A percentile compares a stretch with the other conserved stretches of the same genome.
Evolutionary conservation across 1,140 invertebrate species (phyloP).

Genomic region (Atopsyche davidsoni): DNA sequence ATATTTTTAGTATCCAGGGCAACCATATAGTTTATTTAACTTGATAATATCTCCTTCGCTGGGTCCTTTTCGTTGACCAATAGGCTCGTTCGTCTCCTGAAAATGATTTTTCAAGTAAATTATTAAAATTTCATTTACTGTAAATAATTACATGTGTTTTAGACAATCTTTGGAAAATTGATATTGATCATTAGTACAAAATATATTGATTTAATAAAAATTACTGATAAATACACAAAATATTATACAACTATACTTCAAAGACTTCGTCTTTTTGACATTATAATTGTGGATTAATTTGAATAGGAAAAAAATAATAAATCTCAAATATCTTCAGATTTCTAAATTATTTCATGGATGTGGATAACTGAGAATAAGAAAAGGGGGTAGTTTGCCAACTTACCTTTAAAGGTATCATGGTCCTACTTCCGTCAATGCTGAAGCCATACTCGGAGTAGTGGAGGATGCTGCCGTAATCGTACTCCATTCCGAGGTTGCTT

Average conservation of each 20-base stretch:
- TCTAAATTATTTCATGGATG: background rate
- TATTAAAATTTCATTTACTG: background rate
- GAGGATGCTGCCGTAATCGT: conserved; percentile 69
- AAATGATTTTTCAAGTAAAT: background rate
- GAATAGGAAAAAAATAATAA: background rate
- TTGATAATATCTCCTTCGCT: conserved; percentile 10
- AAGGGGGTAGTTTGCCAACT: no score
- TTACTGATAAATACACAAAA: background rate
- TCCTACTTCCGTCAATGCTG: conserved; percentile 57
- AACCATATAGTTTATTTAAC: conserved; percentile 14
- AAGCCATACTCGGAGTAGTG: conserved; percentile 65
- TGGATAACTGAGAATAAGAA: background rate
- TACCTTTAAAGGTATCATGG: conserved; percentile 56
- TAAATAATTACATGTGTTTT: background rate
- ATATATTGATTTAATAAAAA: background rate
- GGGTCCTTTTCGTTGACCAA: conserved; percentile 13
- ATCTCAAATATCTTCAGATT: no score
- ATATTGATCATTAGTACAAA: background rate
- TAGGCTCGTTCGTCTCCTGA: conserved; percentile 6
- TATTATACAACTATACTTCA: background rate
- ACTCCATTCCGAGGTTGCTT: conserved; percentile 55
- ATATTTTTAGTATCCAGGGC: conserved; percentile 13
- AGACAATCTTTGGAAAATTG: background rate
- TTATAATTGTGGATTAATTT: background rate
- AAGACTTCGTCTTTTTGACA: background rate